A percentile compares a stretch with the other conserved stretches of the same genome.
phyloP scores from a whole-genome alignment of 1,140 invertebrate genomes.

The Linepithema humile region DNA sequence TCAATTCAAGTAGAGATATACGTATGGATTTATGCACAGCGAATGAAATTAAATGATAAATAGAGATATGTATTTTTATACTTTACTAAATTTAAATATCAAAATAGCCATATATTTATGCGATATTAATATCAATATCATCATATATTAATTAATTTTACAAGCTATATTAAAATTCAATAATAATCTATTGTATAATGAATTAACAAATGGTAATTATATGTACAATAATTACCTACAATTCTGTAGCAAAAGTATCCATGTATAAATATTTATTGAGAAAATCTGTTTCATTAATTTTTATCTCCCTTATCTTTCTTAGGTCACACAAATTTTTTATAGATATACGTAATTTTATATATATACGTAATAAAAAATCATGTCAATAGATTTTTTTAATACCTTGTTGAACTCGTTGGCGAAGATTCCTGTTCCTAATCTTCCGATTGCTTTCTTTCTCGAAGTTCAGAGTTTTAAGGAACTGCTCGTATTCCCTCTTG shows the following conservation, averaged over 20 bases:
- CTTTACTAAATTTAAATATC: no score
- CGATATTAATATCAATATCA: no score
- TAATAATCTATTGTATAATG: not conserved
- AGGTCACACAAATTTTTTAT: not conserved
- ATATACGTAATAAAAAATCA: no score
- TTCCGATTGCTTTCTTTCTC: conserved; percentile 63
- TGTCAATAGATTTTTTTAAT: not conserved
- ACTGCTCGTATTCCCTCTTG: conserved; percentile 56
- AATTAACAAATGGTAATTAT: not conserved
- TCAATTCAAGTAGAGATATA: not conserved
- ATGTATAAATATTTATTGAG: not conserved
- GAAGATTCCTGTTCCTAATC: conserved; percentile 61
- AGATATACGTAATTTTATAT: no score
- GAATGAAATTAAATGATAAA: conserved; percentile 6
- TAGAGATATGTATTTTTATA: not conserved
- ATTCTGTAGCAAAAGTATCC: not conserved
- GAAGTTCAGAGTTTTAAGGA: conserved; percentile 61
- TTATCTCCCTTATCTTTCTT: not conserved
- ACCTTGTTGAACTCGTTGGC: conserved; percentile 64
- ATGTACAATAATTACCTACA: not conserved
- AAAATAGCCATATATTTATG: no score
- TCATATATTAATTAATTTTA: no score
- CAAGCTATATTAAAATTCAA: not conserved
- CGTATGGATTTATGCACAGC: not conserved
- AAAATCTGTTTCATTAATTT: not conserved